Evolutionary conservation across 2,888 invertebrate species (phyloP).

Genomic region (Gandaritis pyraliata): DNA sequence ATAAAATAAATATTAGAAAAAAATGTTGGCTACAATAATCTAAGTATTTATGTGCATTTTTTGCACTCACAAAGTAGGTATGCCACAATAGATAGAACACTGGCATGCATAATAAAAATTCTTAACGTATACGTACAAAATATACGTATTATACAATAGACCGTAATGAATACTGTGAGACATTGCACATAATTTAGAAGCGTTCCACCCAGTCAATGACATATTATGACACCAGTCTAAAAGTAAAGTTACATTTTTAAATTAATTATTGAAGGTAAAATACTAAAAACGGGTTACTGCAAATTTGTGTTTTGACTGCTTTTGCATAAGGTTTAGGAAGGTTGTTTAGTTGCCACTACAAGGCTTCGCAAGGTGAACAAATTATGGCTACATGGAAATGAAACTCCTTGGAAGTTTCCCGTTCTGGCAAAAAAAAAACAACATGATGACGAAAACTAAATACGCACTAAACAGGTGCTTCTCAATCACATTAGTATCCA

Average conservation of each 20-base stretch:
- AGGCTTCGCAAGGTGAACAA: slow-evolving; percentile 16
- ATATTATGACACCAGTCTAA: slow-evolving; percentile 10
- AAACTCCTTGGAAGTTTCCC: slow-evolving; percentile 5
- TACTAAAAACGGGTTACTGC: slow-evolving; percentile 22
- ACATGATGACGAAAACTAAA: too few species aligned
- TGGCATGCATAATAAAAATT: slow-evolving; percentile 4
- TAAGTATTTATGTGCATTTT: too few species aligned
- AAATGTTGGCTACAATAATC: too few species aligned
- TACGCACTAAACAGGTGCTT: too few species aligned
- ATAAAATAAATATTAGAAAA: too few species aligned
- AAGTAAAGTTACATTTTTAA: slow-evolving; percentile 7
- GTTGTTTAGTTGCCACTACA: slow-evolving; percentile 40
- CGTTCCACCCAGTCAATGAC: slow-evolving; percentile 12
- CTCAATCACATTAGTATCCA: too few species aligned
- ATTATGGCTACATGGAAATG: slow-evolving; percentile 12
- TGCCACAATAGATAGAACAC: background rate
- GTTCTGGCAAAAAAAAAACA: background rate
- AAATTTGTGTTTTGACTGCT: slow-evolving; percentile 28
- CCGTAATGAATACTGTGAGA: slow-evolving; percentile 14
- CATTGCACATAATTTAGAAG: slow-evolving; percentile 6
- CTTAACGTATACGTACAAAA: too few species aligned
- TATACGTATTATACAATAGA: slow-evolving; percentile 2
- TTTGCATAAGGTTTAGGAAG: slow-evolving; percentile 34
- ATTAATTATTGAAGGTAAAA: slow-evolving; percentile 19
- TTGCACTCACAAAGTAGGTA: background rate